These are phyloP conservation scores for Prionailurus viverrinus DNA, from an alignment of 2,113 vertebrate genomes.

Conservation along the genomic window DNA sequence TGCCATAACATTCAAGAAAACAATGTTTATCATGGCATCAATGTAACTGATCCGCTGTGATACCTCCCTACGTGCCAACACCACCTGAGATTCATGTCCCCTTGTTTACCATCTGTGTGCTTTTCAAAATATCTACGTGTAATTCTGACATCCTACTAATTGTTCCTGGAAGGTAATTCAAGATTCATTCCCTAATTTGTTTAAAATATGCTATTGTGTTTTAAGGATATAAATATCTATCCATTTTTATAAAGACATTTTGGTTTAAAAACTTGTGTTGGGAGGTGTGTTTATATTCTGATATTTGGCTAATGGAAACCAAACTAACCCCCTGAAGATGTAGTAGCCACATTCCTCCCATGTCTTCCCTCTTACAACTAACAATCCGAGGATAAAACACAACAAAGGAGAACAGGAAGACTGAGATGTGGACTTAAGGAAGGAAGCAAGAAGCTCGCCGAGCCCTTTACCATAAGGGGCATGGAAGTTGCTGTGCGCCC, in stretches of 20 bases:
- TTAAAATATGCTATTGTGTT: not conserved
- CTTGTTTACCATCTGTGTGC: not conserved
- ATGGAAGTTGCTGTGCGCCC: accelerated
- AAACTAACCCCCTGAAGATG: not conserved
- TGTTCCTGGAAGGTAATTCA: not conserved
- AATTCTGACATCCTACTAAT: not conserved
- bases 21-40: not conserved
- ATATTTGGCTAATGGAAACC: not conserved
- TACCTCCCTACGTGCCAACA: not conserved
- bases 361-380: not conserved
- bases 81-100: not conserved
- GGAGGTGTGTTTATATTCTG: not conserved
- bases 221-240: not conserved
- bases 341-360: not conserved
- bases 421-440: not conserved
- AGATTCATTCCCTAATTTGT: not conserved
- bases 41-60: not conserved
- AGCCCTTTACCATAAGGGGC: not conserved
- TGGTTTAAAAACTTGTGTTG: not conserved
- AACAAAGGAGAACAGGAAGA: not conserved
- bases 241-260: not conserved
- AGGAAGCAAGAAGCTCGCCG: not conserved
- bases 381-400: not conserved
- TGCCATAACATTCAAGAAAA: not conserved
- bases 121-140: not conserved